Evolutionary conservation across 2,888 invertebrate species (phyloP).

Genomic region (Lasioglossum oenotherae): DNA sequence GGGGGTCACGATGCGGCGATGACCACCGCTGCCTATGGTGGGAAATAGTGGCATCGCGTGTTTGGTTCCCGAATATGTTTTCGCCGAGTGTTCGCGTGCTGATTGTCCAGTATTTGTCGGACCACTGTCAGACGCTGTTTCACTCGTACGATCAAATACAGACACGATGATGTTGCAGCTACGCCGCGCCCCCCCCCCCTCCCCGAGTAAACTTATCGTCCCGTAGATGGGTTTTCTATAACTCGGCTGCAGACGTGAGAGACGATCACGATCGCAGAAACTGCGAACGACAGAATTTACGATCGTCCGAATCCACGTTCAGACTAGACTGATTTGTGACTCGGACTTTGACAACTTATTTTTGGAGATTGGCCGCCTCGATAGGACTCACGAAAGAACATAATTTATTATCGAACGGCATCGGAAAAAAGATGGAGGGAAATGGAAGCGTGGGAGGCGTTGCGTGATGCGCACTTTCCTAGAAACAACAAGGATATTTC

Average conservation of each 20-base stretch:
- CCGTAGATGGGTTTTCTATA: constrained; percentile 56
- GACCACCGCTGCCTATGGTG: constrained; percentile 10
- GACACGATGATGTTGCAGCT: constrained; percentile 44
- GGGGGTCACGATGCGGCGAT: not conserved
- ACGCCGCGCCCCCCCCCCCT: not conserved
- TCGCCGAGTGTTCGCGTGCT: constrained; percentile 65
- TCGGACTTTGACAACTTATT: constrained; percentile 53
- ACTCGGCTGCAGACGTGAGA: constrained; percentile 42
- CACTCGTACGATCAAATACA: constrained; percentile 50
- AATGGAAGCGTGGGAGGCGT: not conserved
- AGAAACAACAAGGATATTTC: constrained; percentile 21
- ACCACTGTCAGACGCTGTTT: constrained; percentile 51
- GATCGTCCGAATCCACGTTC: constrained; percentile 28
- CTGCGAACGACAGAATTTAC: constrained; percentile 52
- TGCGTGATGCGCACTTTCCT: constrained; percentile 10
- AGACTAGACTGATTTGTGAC: constrained; percentile 56
- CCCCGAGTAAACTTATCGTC: constrained; percentile 58
- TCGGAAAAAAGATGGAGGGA: not conserved
- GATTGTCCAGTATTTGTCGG: constrained; percentile 65
- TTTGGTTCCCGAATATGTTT: constrained; percentile 50
- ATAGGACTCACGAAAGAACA: constrained; percentile 61
- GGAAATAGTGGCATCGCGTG: constrained; percentile 56
- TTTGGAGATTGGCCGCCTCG: constrained; percentile 39
- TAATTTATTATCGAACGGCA: constrained; percentile 45
- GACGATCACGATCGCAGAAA: constrained; percentile 53